Evolutionary conservation across 2,797 vertebrate species (phyloP).

Genomic region (Euphonia xanthogaster): DNA sequence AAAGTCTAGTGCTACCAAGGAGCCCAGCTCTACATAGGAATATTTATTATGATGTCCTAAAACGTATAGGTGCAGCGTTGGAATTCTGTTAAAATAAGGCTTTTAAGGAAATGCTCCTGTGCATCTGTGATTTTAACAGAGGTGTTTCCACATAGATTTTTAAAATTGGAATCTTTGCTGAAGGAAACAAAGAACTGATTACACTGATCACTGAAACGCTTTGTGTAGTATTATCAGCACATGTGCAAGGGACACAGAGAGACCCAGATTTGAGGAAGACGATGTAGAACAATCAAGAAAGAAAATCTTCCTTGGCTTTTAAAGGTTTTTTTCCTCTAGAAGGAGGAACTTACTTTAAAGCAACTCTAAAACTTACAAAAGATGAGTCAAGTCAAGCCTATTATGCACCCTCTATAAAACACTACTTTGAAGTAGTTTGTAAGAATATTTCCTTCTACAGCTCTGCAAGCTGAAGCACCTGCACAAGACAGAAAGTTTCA

Average conservation of each 20-base stretch:
- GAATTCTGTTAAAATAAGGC: background rate
- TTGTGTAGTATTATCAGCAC: background rate
- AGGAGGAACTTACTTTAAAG: background rate
- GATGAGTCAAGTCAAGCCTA: background rate
- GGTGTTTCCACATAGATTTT: background rate
- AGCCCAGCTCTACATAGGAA: background rate
- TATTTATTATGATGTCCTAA: background rate
- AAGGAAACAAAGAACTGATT: background rate
- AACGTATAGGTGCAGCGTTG: background rate
- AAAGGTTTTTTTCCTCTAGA: background rate
- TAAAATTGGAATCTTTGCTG: background rate
- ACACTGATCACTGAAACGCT: background rate
- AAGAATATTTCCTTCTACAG: background rate
- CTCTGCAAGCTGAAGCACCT: background rate
- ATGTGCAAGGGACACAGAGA: background rate
- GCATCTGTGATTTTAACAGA: background rate
- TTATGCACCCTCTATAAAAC: background rate
- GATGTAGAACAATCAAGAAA: background rate
- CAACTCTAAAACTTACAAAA: background rate
- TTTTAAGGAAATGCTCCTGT: background rate
- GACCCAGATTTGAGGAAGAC: background rate
- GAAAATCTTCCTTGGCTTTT: background rate
- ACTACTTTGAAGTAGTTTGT: background rate
- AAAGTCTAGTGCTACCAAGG: background rate
- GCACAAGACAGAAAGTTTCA: background rate